Base-by-base conservation (phyloP, 2,797 vertebrate species). In the Hafferia zeledoni region DNA sequence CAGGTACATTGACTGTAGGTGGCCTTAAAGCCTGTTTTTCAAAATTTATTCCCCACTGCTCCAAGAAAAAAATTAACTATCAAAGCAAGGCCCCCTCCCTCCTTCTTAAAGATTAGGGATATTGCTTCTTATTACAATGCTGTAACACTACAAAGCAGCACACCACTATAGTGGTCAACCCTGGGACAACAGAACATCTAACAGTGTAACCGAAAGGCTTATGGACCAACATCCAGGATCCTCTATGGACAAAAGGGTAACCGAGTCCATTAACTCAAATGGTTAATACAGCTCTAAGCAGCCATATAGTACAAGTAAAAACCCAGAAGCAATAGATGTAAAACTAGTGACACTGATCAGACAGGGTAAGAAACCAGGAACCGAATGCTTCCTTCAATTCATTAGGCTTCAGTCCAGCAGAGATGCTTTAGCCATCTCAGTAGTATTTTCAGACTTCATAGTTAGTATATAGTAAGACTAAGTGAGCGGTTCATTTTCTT, bases 401-500 rank as follows among this genome's bases (percentile, higher is more conserved):
- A 81, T 71, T 10, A 50, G 80, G 83, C 65, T 87, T 81, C 67
- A 70, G 68, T 65, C 80, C 17, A 35, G 85, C 89, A 92, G 64
- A 95, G 94, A 90, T 95, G 92, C 93, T 57, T 59, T 19, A 90
- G 87, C 77, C 89, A 91, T 68, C 90, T 68, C 80, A 83, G 94
- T 55, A 94, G 82, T 41, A 90, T 57, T 79, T 75, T 76, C 4
- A 46, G 46, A 39, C 87, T 63, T 50, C 92, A 35, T 6, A 96
- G 88, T 90, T 99, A 99, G 97, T 99, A 99, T 97, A 99, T 99
- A 70, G 99, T 99, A 82, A 99, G 98, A 97, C 99, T 99, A 96
- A 99, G 98, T 7, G 99, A 99, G 28, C 99, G 99, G 93, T 99
- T 99, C 98, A 99, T 99, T 96, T 99, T 99, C 98, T 99, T 99